Evolutionary conservation across 2,888 invertebrate species (phyloP), one percentile per base, ranked within the genome.

Genomic region (Xestia sexstrigata): DNA sequence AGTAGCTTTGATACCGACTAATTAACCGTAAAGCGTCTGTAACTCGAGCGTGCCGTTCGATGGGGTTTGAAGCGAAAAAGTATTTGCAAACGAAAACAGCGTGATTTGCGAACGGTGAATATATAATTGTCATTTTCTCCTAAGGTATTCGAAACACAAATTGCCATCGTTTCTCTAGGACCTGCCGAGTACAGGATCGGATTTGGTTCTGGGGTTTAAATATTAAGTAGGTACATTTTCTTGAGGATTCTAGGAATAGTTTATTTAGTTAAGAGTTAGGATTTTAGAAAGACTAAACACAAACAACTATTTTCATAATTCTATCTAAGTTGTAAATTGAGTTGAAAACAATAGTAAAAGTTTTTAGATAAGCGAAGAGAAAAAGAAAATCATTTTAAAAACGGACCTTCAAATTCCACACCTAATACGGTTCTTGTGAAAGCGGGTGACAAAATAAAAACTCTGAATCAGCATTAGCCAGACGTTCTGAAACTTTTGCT

Each of bases 61-160:
- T 77, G 74, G 71, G 78, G 71, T 70, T 70, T 62, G 35, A 30
- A 20, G 66, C 30, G 60, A 39, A 84, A 84, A 81, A 82, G 73
- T 81, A 79, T 81, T 84, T 84, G 75, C 86, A 83, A 79, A 75
- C 77, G 81, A 88, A 84, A 82, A 82, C 79, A 73, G 71, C 69
- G 69, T 80, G 80, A 81, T 86, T 87, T 82, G 66, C 73, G 72
- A 42, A 80, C 76, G 81, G 80, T 78, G 89, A 90, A 89, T 90
- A 90, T n/a, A n/a, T n/a, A 90, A 90, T 87, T 88, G 84, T 89
- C 90, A 91, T 92, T 91, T 89, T 74, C 82, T 89, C 86, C 81
- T 90, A 89, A 92, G 89, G 87, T 87, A 89, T 91, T 89, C 85
- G 83, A 35, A 35, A 86, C 80, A 77, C 79, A 88, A 91, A 90